Evolutionary conservation across 2,797 vertebrate species (phyloP).

Genomic region (Gymnothorax reevesii): DNA sequence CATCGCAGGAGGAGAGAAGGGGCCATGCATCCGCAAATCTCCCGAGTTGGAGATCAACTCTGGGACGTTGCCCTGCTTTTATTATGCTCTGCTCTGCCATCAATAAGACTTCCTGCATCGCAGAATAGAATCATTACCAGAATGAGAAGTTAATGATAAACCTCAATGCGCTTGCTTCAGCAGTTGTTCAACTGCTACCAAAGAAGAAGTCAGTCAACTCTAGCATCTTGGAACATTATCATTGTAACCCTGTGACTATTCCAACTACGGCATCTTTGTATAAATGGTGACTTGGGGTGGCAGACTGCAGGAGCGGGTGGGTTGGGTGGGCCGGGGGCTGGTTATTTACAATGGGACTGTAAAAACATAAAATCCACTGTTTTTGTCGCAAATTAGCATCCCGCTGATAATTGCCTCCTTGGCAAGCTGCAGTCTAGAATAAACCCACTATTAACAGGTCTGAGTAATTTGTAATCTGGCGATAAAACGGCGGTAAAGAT

Average conservation of each 20-base stretch:
- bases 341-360: not conserved
- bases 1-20: not conserved
- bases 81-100: not conserved
- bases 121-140: not conserved
- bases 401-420: not conserved
- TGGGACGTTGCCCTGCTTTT: not conserved
- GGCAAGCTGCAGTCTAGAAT: not conserved
- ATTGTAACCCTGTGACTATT: no score
- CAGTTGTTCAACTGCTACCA: no score
- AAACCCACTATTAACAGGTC: not conserved
- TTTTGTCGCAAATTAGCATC: not conserved
- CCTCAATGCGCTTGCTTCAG: no score
- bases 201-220: no score
- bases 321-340: not conserved
- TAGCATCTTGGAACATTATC: no score
- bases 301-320: not conserved
- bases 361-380: not conserved
- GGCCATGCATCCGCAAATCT: not conserved
- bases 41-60: not conserved
- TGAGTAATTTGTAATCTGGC: not conserved
- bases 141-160: not conserved
- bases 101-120: no score
- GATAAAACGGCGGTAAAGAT: not conserved
- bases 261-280: no score
- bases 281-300: not conserved